Evolutionary conservation across 2,113 vertebrate genomes (phyloP).

Genomic region (Pipra filicauda): DNA sequence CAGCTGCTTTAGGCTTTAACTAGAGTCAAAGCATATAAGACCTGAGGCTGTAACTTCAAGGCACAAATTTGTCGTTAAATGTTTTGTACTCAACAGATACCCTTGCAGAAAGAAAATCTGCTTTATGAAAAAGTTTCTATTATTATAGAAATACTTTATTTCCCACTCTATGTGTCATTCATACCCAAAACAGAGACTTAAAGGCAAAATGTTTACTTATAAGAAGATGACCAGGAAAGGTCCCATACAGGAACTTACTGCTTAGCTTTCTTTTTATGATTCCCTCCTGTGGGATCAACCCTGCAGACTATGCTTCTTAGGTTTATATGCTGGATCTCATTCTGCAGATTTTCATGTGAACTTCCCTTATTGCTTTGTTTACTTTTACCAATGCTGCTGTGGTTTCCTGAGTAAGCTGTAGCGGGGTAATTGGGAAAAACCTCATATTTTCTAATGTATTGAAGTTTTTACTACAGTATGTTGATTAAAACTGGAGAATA

Average conservation of each 20-base stretch:
- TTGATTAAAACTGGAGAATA: neutral
- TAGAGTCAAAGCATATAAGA: neutral
- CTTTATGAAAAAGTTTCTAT: neutral
- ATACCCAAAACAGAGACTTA: neutral
- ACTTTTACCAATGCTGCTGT: neutral
- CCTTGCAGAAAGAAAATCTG: neutral
- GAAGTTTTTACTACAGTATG: neutral
- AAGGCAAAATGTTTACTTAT: neutral
- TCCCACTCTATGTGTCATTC: neutral
- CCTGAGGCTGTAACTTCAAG: neutral
- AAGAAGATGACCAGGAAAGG: neutral
- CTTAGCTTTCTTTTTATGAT: neutral
- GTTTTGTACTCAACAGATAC: neutral
- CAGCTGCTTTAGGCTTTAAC: neutral
- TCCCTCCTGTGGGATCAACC: neutral
- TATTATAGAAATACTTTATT: neutral
- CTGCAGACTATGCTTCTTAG: neutral
- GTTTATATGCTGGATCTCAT: neutral
- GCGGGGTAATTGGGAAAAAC: neutral
- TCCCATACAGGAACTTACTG: neutral
- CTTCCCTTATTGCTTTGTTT: neutral
- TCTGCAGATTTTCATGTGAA: neutral
- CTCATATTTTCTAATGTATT: neutral
- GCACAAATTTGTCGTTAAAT: neutral
- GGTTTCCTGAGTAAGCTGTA: neutral